phyloP scores from a whole-genome alignment of 64 coral and sea anemone species.

The Actinia tenebrosa region DNA sequence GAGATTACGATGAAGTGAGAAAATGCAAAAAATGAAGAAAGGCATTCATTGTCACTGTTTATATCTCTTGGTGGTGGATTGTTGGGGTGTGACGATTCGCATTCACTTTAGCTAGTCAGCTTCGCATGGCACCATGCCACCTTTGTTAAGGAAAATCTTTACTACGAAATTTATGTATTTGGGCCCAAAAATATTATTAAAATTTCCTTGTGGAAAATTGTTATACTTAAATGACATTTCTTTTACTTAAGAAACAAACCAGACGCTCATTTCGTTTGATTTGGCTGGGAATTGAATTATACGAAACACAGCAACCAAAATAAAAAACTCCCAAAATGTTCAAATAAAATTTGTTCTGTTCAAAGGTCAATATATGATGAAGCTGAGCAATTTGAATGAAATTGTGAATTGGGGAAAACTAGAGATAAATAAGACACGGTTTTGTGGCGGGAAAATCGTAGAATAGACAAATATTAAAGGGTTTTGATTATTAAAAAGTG shows the following conservation, averaged over 20 bases:
- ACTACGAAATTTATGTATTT: neutral
- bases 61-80: slow-evolving; percentile 4
- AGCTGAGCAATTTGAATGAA: neutral
- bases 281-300: neutral
- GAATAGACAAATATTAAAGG: too few species aligned
- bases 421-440: neutral
- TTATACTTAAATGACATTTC: neutral
- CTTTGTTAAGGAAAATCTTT: neutral
- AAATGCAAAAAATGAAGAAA: slow-evolving; percentile 15
- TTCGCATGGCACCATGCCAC: neutral
- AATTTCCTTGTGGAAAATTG: neutral
- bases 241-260: neutral
- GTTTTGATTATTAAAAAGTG: too few species aligned
- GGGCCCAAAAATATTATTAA: neutral
- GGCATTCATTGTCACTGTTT: neutral
- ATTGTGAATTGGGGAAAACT: neutral
- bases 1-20: slow-evolving; percentile 18
- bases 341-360: neutral
- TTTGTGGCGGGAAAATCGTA: neutral
- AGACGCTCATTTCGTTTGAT: neutral
- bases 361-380: neutral
- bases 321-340: neutral
- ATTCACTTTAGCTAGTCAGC: neutral
- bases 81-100: neutral
- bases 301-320: neutral